Evolutionary conservation across 2,113 vertebrate species (phyloP).

Genomic region (Nerophis ophidion): DNA sequence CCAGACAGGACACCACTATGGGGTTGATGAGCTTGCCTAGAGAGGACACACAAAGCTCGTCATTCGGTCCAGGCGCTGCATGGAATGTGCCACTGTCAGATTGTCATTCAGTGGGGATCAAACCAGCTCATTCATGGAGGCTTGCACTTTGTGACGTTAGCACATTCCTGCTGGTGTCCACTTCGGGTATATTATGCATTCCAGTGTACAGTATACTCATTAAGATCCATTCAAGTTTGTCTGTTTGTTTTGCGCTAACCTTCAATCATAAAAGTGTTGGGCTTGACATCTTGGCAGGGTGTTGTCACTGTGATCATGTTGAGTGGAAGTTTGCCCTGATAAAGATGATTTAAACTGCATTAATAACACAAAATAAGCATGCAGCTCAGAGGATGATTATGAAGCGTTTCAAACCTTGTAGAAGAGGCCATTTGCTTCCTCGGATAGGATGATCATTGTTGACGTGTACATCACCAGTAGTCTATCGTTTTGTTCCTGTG

Average conservation of each 20-base stretch:
- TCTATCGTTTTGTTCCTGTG: slow-evolving; percentile 83
- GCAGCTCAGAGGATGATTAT: slow-evolving; percentile 7
- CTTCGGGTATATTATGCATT: slow-evolving; percentile 29
- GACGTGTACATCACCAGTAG: slow-evolving; percentile 85
- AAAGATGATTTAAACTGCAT: slow-evolving; percentile 18
- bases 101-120: slow-evolving; percentile 52
- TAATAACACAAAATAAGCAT: slow-evolving; percentile 4
- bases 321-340: slow-evolving; percentile 90
- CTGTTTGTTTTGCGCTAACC: slow-evolving; percentile 60
- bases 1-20: slow-evolving; percentile 72
- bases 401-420: slow-evolving; percentile 78
- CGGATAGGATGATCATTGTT: slow-evolving; percentile 86
- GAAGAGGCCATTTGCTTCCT: slow-evolving; percentile 75
- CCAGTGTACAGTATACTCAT: slow-evolving; percentile 14
- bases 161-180: slow-evolving; percentile 28
- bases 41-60: slow-evolving; percentile 49
- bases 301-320: slow-evolving; percentile 84
- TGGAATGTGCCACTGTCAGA: slow-evolving; percentile 59
- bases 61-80: slow-evolving; percentile 46
- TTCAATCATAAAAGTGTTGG: slow-evolving; percentile 87
- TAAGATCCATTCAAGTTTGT: too few species aligned
- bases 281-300: slow-evolving; percentile 82
- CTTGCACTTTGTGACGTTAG: slow-evolving; percentile 47
- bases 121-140: slow-evolving; percentile 56
- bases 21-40: slow-evolving; percentile 78